Base-by-base conservation (phyloP, 1,140 invertebrate species). In the Camponotus pennsylvanicus region DNA sequence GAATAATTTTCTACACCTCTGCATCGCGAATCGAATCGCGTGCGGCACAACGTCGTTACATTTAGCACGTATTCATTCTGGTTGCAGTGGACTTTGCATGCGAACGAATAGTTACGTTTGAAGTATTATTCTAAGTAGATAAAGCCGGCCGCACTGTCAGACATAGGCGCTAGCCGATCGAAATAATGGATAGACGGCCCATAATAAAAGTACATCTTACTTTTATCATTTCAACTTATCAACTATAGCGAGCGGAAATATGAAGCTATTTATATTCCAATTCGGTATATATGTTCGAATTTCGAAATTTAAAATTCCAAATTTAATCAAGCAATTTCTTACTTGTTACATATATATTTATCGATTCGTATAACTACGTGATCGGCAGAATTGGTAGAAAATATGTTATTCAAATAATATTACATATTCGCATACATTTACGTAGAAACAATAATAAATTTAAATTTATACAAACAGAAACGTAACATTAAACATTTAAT, bases 111-210 rank as follows among this genome's bases (percentile, higher is more conserved):
- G 79, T 83, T 83, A 73, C 13, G 40, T 82, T 73, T 82, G 55
- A 83, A 73, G 69, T 61, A 83, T 83, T 73, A 83, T 83, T 27
- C 3, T 73, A 73, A 83, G 40, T 83, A 73, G 79, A 61, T 82
- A 82, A 82, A 82, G 69, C 59, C 49, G 40, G 21, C 57, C 21
- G 55, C 13, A 3, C 18, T 18, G 67, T 82, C 79, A 71, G 52
- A 82, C 67, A 27, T 27, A 7, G 55, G 18, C 27, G 37, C 40
- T 40, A 34, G 21, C 27, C 5, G 67, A 83, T 83, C 69, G 55
- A 73, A 83, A 42, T 82, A 82, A 80, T 37, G 73, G 55, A 8
- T 45, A 55, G 55, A 57, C 27, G 27, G 27, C 21, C 7, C 40
- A 6, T 82, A 82, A 82, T 57, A 40, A 82, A 18, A 59, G 52